These are phyloP conservation scores for Vireo altiloquus DNA, from an alignment of 2,113 vertebrate species.

Conservation along the genomic window DNA sequence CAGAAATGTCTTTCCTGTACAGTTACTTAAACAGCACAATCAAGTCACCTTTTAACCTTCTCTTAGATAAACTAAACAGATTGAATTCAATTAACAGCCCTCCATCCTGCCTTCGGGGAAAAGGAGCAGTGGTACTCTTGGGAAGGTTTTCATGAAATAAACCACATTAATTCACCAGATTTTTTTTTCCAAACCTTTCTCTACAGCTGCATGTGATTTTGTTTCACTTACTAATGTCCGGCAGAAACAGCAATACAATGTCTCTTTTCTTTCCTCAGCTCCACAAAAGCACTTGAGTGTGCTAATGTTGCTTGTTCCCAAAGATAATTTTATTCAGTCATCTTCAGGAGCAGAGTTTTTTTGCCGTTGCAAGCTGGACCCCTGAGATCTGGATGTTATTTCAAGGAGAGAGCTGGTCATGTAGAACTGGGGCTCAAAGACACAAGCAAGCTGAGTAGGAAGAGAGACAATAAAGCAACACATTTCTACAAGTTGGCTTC, in stretches of 20 bases:
- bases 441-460: not conserved
- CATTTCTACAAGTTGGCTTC: not conserved
- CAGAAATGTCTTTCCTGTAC: not conserved
- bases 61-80: conserved; percentile 5
- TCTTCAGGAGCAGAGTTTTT: not conserved
- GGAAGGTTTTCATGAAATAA: not conserved
- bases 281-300: not conserved
- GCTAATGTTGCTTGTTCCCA: not conserved
- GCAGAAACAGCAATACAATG: not conserved
- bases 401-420: not conserved
- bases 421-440: not conserved
- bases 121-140: not conserved
- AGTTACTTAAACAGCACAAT: not conserved
- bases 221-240: not conserved
- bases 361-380: not conserved
- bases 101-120: not conserved
- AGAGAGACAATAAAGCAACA: not conserved
- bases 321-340: not conserved
- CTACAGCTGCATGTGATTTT: not conserved
- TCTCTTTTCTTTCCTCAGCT: not conserved
- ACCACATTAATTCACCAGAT: not conserved
- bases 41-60: not conserved
- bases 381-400: not conserved
- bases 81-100: not conserved
- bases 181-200: not conserved